Evolutionary conservation across 2,797 vertebrate genomes (phyloP).

Genomic region (Myoxocephalus aenaeus): DNA sequence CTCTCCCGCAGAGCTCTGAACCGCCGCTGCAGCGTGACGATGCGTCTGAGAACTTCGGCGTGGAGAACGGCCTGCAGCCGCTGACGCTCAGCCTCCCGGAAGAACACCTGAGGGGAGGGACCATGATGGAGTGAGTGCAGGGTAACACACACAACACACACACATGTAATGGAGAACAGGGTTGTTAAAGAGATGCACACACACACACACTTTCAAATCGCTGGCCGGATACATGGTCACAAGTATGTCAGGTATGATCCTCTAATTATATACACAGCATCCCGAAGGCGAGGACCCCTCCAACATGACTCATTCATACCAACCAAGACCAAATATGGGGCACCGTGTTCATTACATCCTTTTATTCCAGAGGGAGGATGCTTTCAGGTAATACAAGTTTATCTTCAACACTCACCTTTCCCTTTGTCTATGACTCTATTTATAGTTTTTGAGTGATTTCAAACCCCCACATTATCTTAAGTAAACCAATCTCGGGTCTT

Average conservation of each 20-base stretch:
- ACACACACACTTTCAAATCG: constrained; percentile 4
- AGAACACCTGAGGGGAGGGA: constrained; percentile 88
- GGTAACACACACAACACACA: constrained; percentile 10
- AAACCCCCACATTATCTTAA: constrained; percentile 6
- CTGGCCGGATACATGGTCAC: constrained; percentile 15
- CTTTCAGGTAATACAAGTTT: constrained; percentile 44
- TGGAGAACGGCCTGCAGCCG: constrained; percentile 92
- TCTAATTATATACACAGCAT: constrained; percentile 79
- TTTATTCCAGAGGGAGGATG: constrained; percentile 27
- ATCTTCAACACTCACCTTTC: constrained; percentile 17
- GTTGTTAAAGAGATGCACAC: constrained; percentile 2
- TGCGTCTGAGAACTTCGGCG: constrained; percentile 90
- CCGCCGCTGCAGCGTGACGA: constrained; percentile 88
- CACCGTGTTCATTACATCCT: constrained; percentile 57
- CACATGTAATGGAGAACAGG: constrained; percentile 15
- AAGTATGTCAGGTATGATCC: constrained; percentile 75
- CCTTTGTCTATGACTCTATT: constrained; percentile 29
- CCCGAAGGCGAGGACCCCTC: constrained; percentile 36
- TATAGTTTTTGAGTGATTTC: constrained; percentile 18
- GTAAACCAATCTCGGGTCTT: neutral
- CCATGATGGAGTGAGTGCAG: constrained; percentile 21
- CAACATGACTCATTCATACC: constrained; percentile 53
- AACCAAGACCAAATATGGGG: constrained; percentile 28
- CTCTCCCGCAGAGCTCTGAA: constrained; percentile 90
- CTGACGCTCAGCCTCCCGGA: constrained; percentile 92